Evolutionary conservation across 1,140 invertebrate genomes (phyloP).

Genomic region (Araneus ventricosus): DNA sequence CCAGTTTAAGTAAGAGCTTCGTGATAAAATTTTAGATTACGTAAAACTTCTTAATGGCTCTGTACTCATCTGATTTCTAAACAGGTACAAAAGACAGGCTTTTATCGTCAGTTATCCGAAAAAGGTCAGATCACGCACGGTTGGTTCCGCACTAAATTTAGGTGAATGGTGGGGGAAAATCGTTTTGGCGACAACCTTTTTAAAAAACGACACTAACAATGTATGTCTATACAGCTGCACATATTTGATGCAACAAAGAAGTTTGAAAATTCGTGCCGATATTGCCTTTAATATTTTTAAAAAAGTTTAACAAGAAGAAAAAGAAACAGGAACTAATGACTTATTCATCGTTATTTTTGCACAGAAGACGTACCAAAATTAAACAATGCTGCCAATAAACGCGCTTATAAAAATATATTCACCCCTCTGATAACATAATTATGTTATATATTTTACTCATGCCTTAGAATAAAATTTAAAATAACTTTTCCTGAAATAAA

Average conservation of each 20-base stretch:
- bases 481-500: too few species aligned
- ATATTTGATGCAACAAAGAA: not conserved
- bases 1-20: not conserved
- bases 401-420: too few species aligned
- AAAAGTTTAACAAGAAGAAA: too few species aligned
- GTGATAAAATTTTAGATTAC: not conserved
- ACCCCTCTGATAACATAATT: too few species aligned
- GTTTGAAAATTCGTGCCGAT: too few species aligned
- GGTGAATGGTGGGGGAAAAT: not conserved
- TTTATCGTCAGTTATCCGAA: constrained; percentile 20
- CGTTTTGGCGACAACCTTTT: not conserved
- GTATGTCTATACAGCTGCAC: not conserved
- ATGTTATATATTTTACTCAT: too few species aligned
- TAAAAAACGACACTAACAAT: not conserved
- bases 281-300: too few species aligned
- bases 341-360: too few species aligned
- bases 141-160: not conserved
- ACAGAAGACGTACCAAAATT: too few species aligned
- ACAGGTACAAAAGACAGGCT: not conserved
- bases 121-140: not conserved
- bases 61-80: not conserved
- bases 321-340: too few species aligned
- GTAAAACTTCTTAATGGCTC: not conserved
- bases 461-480: too few species aligned
- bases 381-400: too few species aligned